A percentile compares a stretch with the other conserved stretches of the same genome.
Conservation (phyloP, 2,797 vertebrate species). For the Steatocranus sp. region DNA sequence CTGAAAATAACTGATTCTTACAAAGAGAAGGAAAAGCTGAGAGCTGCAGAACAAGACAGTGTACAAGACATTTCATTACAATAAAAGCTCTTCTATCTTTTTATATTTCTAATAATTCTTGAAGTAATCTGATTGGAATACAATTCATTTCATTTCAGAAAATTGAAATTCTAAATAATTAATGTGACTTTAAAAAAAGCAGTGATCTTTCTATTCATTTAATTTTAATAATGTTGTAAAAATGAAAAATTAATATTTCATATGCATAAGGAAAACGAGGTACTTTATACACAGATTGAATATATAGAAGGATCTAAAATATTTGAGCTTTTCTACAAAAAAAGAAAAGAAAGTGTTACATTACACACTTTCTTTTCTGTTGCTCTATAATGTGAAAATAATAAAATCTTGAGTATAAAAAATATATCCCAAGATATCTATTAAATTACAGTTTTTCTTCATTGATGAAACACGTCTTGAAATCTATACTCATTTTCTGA, state of each 20-base stretch:
- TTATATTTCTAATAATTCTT: neutral
- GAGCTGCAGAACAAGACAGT: neutral
- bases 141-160: neutral
- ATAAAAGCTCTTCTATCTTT: neutral
- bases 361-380: neutral
- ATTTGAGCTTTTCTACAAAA: neutral
- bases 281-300: neutral
- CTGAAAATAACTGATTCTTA: slow-evolving; percentile 55
- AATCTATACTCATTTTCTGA: neutral
- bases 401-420: neutral
- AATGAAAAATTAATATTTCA: neutral
- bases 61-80: neutral
- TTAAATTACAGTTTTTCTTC: neutral
- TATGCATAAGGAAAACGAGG: neutral
- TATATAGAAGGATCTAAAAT: neutral
- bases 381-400: neutral
- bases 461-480: neutral
- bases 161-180: neutral
- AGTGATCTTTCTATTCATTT: neutral
- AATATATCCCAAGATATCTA: neutral
- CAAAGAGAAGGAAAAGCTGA: slow-evolving; percentile 30
- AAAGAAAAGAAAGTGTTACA: neutral
- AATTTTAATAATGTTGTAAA: neutral
- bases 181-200: neutral
- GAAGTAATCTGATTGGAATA: neutral